Evolutionary conservation across 2,797 vertebrate genomes (phyloP).

Genomic region (Anguilla obscura): DNA sequence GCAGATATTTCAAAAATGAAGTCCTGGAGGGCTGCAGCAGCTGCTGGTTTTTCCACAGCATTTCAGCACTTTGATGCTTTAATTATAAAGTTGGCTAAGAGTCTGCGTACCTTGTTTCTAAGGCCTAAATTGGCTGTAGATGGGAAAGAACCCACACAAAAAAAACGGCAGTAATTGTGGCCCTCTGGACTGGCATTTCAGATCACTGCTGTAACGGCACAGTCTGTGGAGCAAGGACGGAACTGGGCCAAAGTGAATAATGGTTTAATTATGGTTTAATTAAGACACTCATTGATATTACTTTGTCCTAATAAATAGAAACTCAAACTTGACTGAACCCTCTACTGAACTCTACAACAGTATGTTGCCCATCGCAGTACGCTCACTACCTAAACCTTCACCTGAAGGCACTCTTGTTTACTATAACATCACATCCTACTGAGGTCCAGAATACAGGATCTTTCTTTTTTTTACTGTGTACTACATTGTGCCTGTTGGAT

Average conservation of each 20-base stretch:
- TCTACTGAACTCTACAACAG: background rate
- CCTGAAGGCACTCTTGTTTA: background rate
- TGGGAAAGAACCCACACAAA: background rate
- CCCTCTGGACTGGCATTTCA: background rate
- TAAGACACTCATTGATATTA: background rate
- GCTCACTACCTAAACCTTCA: background rate
- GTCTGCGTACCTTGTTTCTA: background rate
- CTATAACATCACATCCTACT: background rate
- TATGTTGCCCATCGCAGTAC: background rate
- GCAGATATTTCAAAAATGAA: background rate
- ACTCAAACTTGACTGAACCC: background rate
- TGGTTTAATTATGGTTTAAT: background rate
- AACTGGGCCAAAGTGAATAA: background rate
- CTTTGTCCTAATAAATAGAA: background rate
- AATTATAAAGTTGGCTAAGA: background rate
- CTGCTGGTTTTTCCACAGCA: background rate
- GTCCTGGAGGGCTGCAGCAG: background rate
- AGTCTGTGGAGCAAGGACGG: background rate
- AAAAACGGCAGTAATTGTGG: background rate
- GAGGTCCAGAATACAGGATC: background rate
- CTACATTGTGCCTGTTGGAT: background rate
- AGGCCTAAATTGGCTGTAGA: background rate
- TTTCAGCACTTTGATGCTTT: background rate
- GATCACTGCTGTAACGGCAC: background rate
- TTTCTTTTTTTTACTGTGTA: background rate